Base-by-base conservation (phyloP, 2,113 vertebrate genomes). In the Elgaria multicarinata region DNA sequence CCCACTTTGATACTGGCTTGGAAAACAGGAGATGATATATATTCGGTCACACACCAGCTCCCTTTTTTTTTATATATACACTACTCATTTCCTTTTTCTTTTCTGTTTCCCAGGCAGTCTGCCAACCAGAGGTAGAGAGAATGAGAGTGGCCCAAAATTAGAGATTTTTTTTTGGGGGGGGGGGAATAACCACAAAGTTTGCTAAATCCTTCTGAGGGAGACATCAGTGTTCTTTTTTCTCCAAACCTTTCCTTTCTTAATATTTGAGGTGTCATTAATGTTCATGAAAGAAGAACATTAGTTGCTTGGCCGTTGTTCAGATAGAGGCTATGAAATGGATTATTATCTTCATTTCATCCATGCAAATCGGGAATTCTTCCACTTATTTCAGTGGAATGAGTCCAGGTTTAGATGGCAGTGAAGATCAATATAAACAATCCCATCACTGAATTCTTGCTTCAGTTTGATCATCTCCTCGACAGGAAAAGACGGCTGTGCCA, bases 11-110 rank as follows among this genome's bases (percentile, higher is more conserved):
- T 89, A 89, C 89, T 86, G 87, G 87, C 87, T 24, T n/a, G 86
- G 90, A 92, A 76, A 93, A 92, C 71, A 76, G 74, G 36, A 86
- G 83, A 78, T 91, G 83, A 88, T 95, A 92, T 87, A 16, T 76
- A 42, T 92, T 94, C 90, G 75, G 62, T 92, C 78, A 42, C 85
- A 93, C 88, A 39, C 92, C 85, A 78, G 95, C 94, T 95, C 88
- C 94, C 94, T 86, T 90, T 94, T 77, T 93, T 94, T 88, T n/a
- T n/a, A n/a, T n/a, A n/a, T n/a, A n/a, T 44, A 31, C 26, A 3
- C 33, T 69, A 62, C 62, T 85, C 42, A 46, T 89, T 94, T 95
- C 91, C 88, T 80, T 91, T 87, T 90, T 94, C 46, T 86, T 92
- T 88, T 83, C 64, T 87, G 2, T 33, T 93, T 92, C 87, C 3